Evolutionary conservation across 2,113 vertebrate genomes (phyloP).

Genomic region (Taxidea taxus): DNA sequence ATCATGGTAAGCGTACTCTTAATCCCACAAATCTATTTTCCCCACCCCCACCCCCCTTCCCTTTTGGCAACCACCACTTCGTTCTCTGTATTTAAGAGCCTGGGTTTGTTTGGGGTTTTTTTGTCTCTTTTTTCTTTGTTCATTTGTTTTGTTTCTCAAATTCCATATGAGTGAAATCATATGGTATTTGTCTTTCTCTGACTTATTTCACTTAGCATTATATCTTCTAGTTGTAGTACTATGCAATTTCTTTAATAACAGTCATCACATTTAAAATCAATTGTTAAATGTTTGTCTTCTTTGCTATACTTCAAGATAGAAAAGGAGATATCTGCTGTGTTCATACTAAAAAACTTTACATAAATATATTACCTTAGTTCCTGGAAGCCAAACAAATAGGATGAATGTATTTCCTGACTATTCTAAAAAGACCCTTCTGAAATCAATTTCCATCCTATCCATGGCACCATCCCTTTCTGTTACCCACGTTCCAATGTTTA

Average conservation of each 20-base stretch:
- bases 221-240: not conserved
- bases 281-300: not conserved
- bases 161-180: not conserved
- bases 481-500: not conserved
- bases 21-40: not conserved
- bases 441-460: not conserved
- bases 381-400: not conserved
- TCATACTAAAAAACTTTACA: not conserved
- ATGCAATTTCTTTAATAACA: not conserved
- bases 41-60: not conserved
- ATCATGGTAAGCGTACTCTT: not conserved
- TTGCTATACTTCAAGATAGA: not conserved
- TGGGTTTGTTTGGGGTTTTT: not conserved
- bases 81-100: not conserved
- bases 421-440: not conserved
- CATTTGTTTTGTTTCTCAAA: not conserved
- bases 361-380: not conserved
- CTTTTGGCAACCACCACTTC: not conserved
- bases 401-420: not conserved
- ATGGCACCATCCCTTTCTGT: not conserved
- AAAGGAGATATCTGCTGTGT: not conserved
- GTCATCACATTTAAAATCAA: not conserved
- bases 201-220: not conserved
- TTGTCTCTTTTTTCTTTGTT: not conserved
- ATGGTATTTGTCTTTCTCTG: not conserved